Percentiles rank a stretch among this genome's conserved stretches.
These are phyloP conservation scores for Paradoxurus hermaphroditus DNA, from an alignment of 2,113 vertebrate genomes.

Conservation along the genomic window DNA sequence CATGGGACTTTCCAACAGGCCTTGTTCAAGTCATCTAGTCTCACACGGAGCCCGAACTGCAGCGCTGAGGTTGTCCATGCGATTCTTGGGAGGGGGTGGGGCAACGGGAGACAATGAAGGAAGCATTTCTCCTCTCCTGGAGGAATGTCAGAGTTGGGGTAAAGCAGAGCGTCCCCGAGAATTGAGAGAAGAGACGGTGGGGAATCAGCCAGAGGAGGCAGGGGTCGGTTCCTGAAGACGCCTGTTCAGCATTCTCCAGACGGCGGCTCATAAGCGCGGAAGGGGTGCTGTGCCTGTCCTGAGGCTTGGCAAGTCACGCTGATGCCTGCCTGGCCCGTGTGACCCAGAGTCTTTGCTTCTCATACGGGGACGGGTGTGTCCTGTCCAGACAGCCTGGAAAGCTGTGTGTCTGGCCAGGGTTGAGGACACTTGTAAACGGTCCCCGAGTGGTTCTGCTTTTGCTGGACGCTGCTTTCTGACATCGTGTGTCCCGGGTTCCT, in stretches of 20 bases:
- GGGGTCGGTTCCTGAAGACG: background rate
- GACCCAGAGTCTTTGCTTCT: background rate
- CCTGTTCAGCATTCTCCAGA: background rate
- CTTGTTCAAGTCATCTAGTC: background rate
- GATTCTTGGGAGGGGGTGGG: background rate
- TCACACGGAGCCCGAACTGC: fast-evolving
- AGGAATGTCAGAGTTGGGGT: background rate
- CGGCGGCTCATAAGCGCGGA: too few relatives aligned
- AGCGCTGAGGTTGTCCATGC: fast-evolving
- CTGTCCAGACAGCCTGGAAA: background rate
- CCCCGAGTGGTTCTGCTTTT: background rate
- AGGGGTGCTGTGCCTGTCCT: fast-evolving
- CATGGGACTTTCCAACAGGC: fast-evolving
- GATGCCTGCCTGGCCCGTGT: fast-evolving
- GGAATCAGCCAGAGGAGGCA: background rate
- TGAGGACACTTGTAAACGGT: background rate
- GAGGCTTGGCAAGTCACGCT: background rate
- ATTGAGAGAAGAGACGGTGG: background rate
- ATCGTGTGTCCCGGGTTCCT: background rate
- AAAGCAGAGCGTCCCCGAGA: fast-evolving
- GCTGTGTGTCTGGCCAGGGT: background rate
- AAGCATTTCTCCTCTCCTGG: background rate
- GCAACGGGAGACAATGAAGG: background rate
- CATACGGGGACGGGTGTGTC: too few relatives aligned
- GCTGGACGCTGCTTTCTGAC: background rate